These are phyloP conservation scores for Hydrochoerus hydrochaeris DNA, from an alignment of 2,113 vertebrate species.

Conservation along the genomic window DNA sequence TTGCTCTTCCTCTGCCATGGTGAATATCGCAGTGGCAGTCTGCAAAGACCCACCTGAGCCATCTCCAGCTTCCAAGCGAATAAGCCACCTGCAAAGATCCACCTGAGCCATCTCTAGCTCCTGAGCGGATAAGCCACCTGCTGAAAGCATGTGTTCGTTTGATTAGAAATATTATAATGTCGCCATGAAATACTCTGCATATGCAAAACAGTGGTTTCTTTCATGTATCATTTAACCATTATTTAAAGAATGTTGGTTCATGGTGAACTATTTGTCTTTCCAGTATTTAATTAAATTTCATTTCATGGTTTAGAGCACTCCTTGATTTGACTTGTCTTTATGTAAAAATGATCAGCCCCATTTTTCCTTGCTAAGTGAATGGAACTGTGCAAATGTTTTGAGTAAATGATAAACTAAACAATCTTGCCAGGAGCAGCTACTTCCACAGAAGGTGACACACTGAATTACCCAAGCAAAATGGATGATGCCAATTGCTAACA, in stretches of 20 bases:
- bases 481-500: conserved; percentile 13
- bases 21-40: neutral
- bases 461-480: conserved; percentile 35
- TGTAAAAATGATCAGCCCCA: conserved; percentile 55
- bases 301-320: conserved; percentile 66
- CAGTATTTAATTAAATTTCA: conserved; percentile 69
- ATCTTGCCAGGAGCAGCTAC: conserved; percentile 64
- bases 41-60: neutral
- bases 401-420: conserved; percentile 63
- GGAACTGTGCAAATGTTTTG: conserved; percentile 63
- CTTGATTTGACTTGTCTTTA: conserved; percentile 65
- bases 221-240: conserved; percentile 10
- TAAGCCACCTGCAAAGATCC: too few relatives aligned
- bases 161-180: neutral
- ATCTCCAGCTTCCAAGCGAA: neutral
- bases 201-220: neutral
- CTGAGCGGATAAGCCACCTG: neutral
- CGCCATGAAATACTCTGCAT: neutral
- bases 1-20: neutral
- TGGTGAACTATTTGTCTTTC: conserved; percentile 52
- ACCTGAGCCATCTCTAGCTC: neutral
- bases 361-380: conserved; percentile 54
- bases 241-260: conserved; percentile 42
- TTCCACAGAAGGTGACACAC: conserved; percentile 12
- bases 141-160: too few relatives aligned